phyloP scores from a whole-genome alignment of 2,797 vertebrate species.

The Cheirogaleus major region DNA sequence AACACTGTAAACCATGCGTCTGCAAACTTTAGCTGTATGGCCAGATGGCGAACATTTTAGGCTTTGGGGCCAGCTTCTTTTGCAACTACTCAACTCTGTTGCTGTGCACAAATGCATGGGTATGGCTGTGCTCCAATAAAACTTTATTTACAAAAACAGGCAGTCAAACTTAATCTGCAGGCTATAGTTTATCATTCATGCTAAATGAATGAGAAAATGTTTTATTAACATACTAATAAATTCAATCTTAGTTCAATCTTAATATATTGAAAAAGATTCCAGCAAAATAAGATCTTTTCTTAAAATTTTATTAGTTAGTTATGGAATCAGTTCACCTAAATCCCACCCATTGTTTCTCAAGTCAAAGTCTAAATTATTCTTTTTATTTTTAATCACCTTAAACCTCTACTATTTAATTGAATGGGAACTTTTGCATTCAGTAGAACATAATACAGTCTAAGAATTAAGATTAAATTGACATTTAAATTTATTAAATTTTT shows the following conservation, averaged over 20 bases:
- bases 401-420: background rate
- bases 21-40: background rate
- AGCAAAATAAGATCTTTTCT: background rate
- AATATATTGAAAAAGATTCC: background rate
- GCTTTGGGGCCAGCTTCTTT: background rate
- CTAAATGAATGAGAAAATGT: slow-evolving; percentile 38
- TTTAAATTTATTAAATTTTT: slow-evolving; percentile 7
- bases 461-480: slow-evolving; percentile 1
- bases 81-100: background rate
- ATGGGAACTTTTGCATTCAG: background rate
- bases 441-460: background rate
- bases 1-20: background rate
- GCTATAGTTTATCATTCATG: background rate
- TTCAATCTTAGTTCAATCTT: background rate
- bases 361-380: slow-evolving; percentile 23
- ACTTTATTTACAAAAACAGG: slow-evolving; percentile 7
- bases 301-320: background rate
- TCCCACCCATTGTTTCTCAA: background rate
- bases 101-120: background rate
- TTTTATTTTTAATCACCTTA: background rate
- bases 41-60: background rate
- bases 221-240: background rate
- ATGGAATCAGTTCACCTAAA: background rate
- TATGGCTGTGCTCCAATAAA: background rate
- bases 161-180: background rate